Percentiles rank a stretch among this genome's conserved stretches.
phyloP scores from a whole-genome alignment of 2,888 invertebrate genomes.

The Yponomeuta evonymella region DNA sequence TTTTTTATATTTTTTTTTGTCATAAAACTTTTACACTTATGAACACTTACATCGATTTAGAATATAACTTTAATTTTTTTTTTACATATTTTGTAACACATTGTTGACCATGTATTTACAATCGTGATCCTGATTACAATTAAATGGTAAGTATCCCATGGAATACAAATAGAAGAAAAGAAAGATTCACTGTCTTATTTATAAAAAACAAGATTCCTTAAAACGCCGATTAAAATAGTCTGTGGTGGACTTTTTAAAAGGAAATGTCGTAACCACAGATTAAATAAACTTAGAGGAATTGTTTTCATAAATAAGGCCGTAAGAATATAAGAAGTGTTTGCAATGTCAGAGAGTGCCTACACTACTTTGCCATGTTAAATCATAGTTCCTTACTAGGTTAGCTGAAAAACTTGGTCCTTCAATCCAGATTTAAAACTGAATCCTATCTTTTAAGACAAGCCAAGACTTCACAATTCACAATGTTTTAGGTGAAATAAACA shows the following conservation, averaged over 20 bases:
- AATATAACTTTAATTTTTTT: slow-evolving; percentile 44
- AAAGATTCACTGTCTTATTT: background rate
- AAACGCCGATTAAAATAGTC: too few species aligned
- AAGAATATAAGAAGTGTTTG: background rate
- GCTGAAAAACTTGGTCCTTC: background rate
- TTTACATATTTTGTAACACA: slow-evolving; percentile 15
- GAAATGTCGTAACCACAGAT: too few species aligned
- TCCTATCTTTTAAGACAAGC: background rate
- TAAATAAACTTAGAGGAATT: too few species aligned
- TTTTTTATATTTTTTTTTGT: slow-evolving; percentile 42
- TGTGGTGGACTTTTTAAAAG: too few species aligned
- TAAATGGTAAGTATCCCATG: background rate
- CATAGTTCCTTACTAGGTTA: background rate
- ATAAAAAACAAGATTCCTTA: too few species aligned
- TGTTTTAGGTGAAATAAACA: background rate
- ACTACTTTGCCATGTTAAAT: too few species aligned
- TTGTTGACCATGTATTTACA: background rate
- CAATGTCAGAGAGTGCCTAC: background rate
- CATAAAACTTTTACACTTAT: slow-evolving; percentile 60
- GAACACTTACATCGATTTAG: slow-evolving; percentile 74
- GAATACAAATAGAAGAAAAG: background rate
- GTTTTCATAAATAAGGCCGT: too few species aligned
- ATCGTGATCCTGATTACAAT: background rate
- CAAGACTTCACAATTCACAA: too few species aligned
- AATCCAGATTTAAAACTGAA: background rate